These are phyloP conservation scores for Monochamus alternatus DNA, from an alignment of 2,888 invertebrate genomes.

Conservation along the genomic window DNA sequence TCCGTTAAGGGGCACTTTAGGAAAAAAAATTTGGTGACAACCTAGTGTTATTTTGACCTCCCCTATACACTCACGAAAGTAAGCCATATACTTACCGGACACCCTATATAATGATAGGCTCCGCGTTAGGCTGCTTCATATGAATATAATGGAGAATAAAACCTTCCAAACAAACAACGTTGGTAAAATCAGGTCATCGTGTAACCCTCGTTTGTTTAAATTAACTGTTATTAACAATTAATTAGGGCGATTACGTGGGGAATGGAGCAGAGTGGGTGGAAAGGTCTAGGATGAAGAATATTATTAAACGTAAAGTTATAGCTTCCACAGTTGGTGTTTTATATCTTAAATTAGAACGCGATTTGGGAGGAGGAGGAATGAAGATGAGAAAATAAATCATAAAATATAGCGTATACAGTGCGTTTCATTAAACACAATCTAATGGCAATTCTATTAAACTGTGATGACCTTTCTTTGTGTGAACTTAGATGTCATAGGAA, in stretches of 20 bases:
- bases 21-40: too few species aligned
- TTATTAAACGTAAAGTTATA: slow-evolving; percentile 14
- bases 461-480: too few species aligned
- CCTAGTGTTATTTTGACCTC: too few species aligned
- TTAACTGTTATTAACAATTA: slow-evolving; percentile 29
- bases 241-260: slow-evolving; percentile 10
- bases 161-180: neutral
- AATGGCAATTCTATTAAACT: too few species aligned
- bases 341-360: neutral
- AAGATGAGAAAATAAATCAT: neutral
- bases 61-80: too few species aligned
- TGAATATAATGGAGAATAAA: neutral
- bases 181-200: neutral
- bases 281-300: neutral
- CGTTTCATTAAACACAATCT: too few species aligned
- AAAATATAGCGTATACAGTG: too few species aligned
- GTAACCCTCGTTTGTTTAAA: slow-evolving; percentile 22
- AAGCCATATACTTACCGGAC: too few species aligned
- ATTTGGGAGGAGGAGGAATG: neutral
- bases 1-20: too few species aligned
- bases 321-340: neutral
- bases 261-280: slow-evolving; percentile 2
- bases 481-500: too few species aligned
- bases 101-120: slow-evolving; percentile 2
- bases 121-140: neutral